phyloP scores from a whole-genome alignment of 2,113 vertebrate species.

The Dolichallabes microphthalmus region DNA sequence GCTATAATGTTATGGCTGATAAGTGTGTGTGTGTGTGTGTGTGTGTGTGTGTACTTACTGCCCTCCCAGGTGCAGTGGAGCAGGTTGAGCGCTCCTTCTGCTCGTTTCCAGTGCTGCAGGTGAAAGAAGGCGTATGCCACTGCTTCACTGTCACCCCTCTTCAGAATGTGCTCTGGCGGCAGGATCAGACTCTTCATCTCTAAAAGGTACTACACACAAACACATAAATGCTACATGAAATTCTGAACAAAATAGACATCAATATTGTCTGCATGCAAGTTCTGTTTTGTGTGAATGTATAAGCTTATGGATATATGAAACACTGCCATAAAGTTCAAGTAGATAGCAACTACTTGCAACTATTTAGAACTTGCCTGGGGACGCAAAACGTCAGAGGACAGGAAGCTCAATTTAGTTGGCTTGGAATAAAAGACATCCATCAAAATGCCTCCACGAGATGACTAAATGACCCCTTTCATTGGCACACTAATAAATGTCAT shows the following conservation, averaged over 20 bases:
- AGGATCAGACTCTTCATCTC: slow-evolving; percentile 99
- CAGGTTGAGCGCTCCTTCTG: slow-evolving; percentile 94
- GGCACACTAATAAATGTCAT: slow-evolving; percentile 5
- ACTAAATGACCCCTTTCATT: slow-evolving; percentile 25
- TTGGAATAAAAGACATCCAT: slow-evolving; percentile 15
- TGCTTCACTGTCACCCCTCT: slow-evolving; percentile 96
- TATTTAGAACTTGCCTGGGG: not conserved
- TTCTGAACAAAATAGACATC: not conserved
- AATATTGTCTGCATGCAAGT: not conserved
- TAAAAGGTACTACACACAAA: slow-evolving; percentile 84
- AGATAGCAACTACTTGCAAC: not conserved
- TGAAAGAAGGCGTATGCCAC: slow-evolving; percentile 98
- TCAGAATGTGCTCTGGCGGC: slow-evolving; percentile 97
- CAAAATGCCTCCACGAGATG: not conserved
- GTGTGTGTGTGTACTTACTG: slow-evolving; percentile 77
- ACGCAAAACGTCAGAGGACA: not conserved
- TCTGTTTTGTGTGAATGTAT: not conserved
- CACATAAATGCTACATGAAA: not conserved
- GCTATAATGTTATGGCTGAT: no score
- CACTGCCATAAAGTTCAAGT: not conserved
- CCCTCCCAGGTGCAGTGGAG: slow-evolving; percentile 98
- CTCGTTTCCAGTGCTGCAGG: slow-evolving; percentile 98
- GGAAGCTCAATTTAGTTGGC: not conserved
- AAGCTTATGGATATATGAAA: not conserved
- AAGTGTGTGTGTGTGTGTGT: not conserved